phyloP scores from a whole-genome alignment of 2,888 invertebrate genomes.

The Habrosyne pyritoides region DNA sequence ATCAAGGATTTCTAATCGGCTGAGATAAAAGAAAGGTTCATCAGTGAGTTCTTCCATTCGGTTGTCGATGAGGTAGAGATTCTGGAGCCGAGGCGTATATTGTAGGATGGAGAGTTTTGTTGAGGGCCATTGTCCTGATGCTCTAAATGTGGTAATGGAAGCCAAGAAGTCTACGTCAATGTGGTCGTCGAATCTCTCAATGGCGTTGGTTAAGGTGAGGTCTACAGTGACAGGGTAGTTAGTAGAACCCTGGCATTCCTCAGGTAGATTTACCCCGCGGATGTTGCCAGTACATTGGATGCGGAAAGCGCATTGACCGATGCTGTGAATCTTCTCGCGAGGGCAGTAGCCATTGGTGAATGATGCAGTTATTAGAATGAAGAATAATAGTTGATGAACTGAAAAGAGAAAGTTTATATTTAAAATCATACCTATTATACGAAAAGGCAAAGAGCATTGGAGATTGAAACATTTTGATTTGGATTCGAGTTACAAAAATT shows the following conservation, averaged over 20 bases:
- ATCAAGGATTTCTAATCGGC: slow-evolving; percentile 54
- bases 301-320: slow-evolving; percentile 49
- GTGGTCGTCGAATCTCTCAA: slow-evolving; percentile 41
- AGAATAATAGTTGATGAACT: slow-evolving; percentile 38
- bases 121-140: slow-evolving; percentile 47
- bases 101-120: slow-evolving; percentile 53
- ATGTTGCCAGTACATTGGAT: slow-evolving; percentile 54
- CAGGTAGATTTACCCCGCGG: slow-evolving; percentile 42
- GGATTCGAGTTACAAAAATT: too few relatives aligned
- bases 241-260: slow-evolving; percentile 56
- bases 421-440: too few relatives aligned
- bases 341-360: slow-evolving; percentile 49
- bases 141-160: slow-evolving; percentile 53
- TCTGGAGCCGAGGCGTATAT: slow-evolving; percentile 52
- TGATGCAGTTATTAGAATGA: slow-evolving; percentile 35
- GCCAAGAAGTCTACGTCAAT: slow-evolving; percentile 47
- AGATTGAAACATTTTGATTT: too few relatives aligned
- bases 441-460: too few relatives aligned
- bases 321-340: slow-evolving; percentile 32
- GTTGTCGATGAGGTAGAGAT: slow-evolving; percentile 47
- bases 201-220: slow-evolving; percentile 52
- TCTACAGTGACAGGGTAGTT: slow-evolving; percentile 58
- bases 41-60: slow-evolving; percentile 49
- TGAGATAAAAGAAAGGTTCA: slow-evolving; percentile 52
- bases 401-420: slow-evolving; percentile 38